phyloP scores from a whole-genome alignment of 2,888 invertebrate species.

The Laothoe populi region DNA sequence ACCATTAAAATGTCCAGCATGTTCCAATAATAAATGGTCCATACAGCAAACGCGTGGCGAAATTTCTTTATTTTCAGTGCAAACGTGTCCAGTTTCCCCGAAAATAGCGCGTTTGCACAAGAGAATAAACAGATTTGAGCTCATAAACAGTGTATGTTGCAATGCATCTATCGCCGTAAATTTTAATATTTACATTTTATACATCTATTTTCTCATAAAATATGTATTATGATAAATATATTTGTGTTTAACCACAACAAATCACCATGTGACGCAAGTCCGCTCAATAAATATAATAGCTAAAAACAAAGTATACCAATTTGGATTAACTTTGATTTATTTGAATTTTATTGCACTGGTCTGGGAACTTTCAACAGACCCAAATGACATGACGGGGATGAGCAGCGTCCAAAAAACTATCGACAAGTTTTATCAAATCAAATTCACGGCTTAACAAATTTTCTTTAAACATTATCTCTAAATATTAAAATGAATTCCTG shows the following conservation, averaged over 20 bases:
- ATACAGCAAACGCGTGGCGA: background rate
- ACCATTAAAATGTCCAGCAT: background rate
- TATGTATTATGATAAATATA: background rate
- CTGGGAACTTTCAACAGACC: too few species aligned
- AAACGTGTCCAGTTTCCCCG: conserved; percentile 37
- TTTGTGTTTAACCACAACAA: background rate
- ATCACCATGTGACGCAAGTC: background rate
- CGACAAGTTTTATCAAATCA: too few species aligned
- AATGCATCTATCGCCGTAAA: conserved; percentile 10
- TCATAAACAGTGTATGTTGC: conserved; percentile 16
- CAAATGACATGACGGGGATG: too few species aligned
- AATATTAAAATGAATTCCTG: too few species aligned
- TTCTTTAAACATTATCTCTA: too few species aligned
- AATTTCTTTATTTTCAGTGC: conserved; percentile 33
- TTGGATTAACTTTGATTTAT: too few species aligned
- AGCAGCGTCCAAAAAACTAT: too few species aligned
- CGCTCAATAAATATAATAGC: background rate
- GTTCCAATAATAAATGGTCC: conserved; percentile 8
- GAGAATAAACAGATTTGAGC: conserved; percentile 32
- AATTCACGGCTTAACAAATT: too few species aligned
- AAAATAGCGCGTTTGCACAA: conserved; percentile 36
- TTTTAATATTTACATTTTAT: conserved; percentile 1
- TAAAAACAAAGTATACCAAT: background rate
- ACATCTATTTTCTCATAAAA: background rate
- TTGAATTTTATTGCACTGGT: too few species aligned